These are phyloP conservation scores for Anguilla obscura DNA, from an alignment of 2,797 vertebrate genomes.

Conservation along the genomic window DNA sequence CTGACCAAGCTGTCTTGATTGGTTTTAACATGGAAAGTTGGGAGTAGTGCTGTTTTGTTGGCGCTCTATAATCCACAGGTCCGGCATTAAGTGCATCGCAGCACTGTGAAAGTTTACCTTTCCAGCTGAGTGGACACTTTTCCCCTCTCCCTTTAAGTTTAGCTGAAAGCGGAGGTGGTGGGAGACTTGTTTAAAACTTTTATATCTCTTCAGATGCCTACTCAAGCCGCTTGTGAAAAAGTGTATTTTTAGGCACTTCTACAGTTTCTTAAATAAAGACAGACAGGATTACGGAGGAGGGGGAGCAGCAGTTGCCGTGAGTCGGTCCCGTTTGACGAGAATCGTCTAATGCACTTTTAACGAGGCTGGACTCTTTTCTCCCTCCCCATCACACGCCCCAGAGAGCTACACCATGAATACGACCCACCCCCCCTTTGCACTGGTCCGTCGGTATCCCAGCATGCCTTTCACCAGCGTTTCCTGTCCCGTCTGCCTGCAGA, in stretches of 20 bases:
- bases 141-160: neutral
- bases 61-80: neutral
- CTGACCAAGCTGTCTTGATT: conserved; percentile 9
- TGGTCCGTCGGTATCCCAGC: neutral
- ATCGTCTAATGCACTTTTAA: conserved; percentile 18
- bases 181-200: conserved; percentile 12
- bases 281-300: conserved; percentile 19
- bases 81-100: conserved; percentile 20
- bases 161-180: conserved; percentile 9
- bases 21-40: neutral
- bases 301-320: neutral
- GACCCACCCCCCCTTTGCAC: neutral
- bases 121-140: neutral
- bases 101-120: neutral
- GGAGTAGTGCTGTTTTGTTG: conserved; percentile 13
- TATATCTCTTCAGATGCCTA: neutral
- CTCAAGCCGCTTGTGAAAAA: conserved; percentile 31
- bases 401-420: neutral
- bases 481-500: conserved; percentile 32
- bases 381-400: neutral
- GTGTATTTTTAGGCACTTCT: conserved; percentile 45
- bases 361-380: neutral
- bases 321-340: conserved; percentile 4
- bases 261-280: conserved; percentile 37
- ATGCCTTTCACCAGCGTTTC: neutral